phyloP scores from a whole-genome alignment of 2,797 vertebrate species.

The Odontamblyopus lacepedii region DNA sequence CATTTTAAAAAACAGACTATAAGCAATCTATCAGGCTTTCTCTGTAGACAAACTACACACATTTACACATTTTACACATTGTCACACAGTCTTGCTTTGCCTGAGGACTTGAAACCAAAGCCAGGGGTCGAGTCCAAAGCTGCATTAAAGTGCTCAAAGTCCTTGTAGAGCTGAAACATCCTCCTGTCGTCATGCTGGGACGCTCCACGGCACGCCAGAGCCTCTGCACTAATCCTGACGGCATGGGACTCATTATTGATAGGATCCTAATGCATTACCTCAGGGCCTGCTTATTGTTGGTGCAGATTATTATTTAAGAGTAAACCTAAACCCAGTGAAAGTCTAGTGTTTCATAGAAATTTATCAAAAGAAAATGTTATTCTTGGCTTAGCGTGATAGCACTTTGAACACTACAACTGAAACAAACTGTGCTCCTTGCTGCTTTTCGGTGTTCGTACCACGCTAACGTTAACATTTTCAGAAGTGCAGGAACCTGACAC shows the following conservation, averaged over 20 bases:
- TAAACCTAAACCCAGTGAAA: slow-evolving; percentile 76
- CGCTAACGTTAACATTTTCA: slow-evolving; percentile 34
- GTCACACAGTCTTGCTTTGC: slow-evolving; percentile 29
- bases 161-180: slow-evolving; percentile 72
- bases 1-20: slow-evolving; percentile 46
- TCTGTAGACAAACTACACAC: slow-evolving; percentile 36
- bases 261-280: slow-evolving; percentile 82
- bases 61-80: slow-evolving; percentile 26
- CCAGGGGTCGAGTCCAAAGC: slow-evolving; percentile 68
- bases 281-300: slow-evolving; percentile 78
- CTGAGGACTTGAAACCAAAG: slow-evolving; percentile 69
- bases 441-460: slow-evolving; percentile 42
- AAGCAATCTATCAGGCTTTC: slow-evolving; percentile 43
- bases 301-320: slow-evolving; percentile 84
- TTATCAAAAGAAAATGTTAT: slow-evolving; percentile 84
- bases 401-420: slow-evolving; percentile 73
- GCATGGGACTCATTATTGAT: slow-evolving; percentile 83
- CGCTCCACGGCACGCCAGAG: slow-evolving; percentile 76
- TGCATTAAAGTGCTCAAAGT: slow-evolving; percentile 70
- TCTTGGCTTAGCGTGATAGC: slow-evolving; percentile 75
- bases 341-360: slow-evolving; percentile 78
- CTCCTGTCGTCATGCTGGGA: slow-evolving; percentile 75
- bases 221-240: slow-evolving; percentile 74
- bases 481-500: slow-evolving; percentile 30
- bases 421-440: slow-evolving; percentile 65